phyloP scores from a whole-genome alignment of 2,113 vertebrate species.

The Eulacestoma nigropectus region DNA sequence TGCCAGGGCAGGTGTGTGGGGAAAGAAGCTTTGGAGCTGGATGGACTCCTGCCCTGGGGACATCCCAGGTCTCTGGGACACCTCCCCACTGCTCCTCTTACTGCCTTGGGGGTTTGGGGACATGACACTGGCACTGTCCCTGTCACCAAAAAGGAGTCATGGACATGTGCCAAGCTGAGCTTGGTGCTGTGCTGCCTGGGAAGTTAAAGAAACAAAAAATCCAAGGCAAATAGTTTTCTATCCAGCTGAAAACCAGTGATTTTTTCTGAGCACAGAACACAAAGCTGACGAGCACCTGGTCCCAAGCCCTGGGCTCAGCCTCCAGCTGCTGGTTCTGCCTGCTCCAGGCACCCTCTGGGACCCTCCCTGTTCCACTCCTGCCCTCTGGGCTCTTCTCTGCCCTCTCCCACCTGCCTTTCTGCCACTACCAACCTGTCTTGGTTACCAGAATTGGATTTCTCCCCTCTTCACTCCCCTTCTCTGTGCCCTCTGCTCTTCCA shows the following conservation, averaged over 20 bases:
- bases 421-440: rapidly evolving
- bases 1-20: neutral
- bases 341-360: neutral
- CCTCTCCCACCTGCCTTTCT: neutral
- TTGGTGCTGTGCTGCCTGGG: neutral
- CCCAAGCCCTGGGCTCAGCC: neutral
- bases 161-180: neutral
- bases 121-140: neutral
- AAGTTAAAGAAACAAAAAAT: neutral
- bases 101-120: neutral
- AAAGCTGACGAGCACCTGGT: neutral
- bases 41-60: neutral
- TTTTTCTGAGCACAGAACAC: too few relatives aligned
- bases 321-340: neutral
- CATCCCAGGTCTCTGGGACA: neutral
- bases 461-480: neutral
- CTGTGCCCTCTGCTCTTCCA: neutral
- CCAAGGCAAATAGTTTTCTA: neutral
- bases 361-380: neutral
- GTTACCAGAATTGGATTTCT: neutral
- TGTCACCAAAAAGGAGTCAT: neutral
- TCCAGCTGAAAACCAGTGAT: neutral
- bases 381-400: neutral
- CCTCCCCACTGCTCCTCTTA: neutral
- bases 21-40: neutral